phyloP scores from a whole-genome alignment of 1,140 invertebrate species.

The Orchestia grillus region DNA sequence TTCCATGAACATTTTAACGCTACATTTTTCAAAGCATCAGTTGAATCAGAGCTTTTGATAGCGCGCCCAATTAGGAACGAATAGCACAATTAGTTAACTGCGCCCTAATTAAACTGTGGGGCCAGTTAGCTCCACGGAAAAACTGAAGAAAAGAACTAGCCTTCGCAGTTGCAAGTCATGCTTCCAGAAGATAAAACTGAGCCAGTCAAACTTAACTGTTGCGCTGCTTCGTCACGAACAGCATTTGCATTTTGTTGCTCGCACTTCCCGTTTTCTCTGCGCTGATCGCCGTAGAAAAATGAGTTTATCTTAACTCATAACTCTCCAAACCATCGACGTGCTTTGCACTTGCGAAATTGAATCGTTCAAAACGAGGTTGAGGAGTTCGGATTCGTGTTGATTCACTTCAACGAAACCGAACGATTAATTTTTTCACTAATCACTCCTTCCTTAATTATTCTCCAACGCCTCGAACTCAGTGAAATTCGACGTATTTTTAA shows the following conservation, averaged over 20 bases:
- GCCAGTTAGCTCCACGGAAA: constrained; percentile 9
- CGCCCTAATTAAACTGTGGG: constrained; percentile 39
- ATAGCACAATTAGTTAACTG: constrained; percentile 46
- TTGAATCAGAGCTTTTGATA: constrained; percentile 31
- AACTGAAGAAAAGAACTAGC: not conserved
- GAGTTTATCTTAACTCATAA: too few species aligned
- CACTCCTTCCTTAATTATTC: too few species aligned
- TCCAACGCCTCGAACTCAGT: too few species aligned
- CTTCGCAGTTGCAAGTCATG: not conserved
- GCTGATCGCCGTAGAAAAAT: too few species aligned
- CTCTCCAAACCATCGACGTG: not conserved
- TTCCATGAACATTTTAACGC: not conserved
- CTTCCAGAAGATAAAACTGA: not conserved
- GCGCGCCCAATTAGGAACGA: constrained; percentile 23
- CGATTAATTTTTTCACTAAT: too few species aligned
- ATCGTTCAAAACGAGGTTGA: not conserved
- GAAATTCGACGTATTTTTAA: too few species aligned
- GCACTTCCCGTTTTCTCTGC: not conserved
- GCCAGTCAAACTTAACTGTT: not conserved
- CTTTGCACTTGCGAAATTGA: not conserved
- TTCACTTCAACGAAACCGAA: not conserved
- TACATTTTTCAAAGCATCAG: not conserved
- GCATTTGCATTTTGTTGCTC: not conserved
- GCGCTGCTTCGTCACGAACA: not conserved
- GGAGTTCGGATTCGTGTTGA: not conserved